These are phyloP conservation scores for Anarhynchus alexandrinus DNA, from an alignment of 2,113 vertebrate species.

Conservation along the genomic window DNA sequence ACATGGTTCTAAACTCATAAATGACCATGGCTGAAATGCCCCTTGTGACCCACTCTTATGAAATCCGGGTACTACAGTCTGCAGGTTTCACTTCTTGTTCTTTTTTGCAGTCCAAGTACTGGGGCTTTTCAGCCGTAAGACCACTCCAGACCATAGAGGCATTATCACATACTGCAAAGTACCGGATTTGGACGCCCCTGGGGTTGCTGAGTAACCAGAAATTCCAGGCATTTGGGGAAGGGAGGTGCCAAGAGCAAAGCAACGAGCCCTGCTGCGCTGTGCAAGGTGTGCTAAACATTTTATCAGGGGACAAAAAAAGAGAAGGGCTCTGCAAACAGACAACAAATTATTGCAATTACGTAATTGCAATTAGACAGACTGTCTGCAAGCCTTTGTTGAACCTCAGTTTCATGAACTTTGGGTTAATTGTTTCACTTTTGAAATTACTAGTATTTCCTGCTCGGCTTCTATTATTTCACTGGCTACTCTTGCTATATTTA, in stretches of 20 bases:
- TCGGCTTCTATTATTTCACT: background rate
- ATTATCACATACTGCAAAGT: background rate
- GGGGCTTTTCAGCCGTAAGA: background rate
- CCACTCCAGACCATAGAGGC: background rate
- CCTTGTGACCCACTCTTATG: background rate
- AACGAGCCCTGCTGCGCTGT: background rate
- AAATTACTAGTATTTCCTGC: background rate
- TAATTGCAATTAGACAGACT: background rate
- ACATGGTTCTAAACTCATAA: background rate
- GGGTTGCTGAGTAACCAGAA: conserved; percentile 24
- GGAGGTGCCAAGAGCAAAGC: background rate
- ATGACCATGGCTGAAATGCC: background rate
- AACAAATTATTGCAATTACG: background rate
- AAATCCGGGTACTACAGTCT: background rate
- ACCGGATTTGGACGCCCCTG: background rate
- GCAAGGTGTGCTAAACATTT: conserved; percentile 4
- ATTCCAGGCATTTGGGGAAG: conserved; percentile 9
- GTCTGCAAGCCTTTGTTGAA: background rate
- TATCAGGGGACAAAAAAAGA: background rate
- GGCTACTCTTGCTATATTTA: background rate
- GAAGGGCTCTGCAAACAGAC: background rate
- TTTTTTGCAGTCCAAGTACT: background rate
- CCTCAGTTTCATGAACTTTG: background rate
- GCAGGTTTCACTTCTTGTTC: background rate
- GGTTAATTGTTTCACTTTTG: conserved; percentile 7